Percentiles rank a stretch among this genome's conserved stretches.
Conservation (phyloP, 2,888 invertebrate species). For the Limnephilus lunatus region DNA sequence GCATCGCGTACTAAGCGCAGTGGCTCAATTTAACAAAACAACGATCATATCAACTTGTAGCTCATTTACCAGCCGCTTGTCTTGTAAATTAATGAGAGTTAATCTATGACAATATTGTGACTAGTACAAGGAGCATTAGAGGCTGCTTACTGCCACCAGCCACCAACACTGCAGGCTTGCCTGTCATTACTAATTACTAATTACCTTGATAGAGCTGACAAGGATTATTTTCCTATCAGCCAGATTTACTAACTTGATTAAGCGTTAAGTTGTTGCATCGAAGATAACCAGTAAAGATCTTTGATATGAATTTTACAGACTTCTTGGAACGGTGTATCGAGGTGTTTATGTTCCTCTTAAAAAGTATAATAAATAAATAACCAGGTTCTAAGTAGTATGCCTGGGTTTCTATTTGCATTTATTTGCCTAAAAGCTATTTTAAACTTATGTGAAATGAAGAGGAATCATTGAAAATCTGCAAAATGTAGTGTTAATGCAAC, state of each 20-base stretch:
- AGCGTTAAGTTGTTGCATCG: background rate
- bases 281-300: background rate
- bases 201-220: conserved; percentile 2
- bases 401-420: too few relatives aligned
- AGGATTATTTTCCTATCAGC: background rate
- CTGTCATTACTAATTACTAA: background rate
- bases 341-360: background rate
- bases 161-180: background rate
- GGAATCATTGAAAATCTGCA: too few relatives aligned
- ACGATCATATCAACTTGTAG: conserved; percentile 31
- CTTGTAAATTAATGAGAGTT: conserved; percentile 33
- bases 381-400: background rate
- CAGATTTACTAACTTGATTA: background rate
- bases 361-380: background rate
- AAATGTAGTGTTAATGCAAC: too few relatives aligned
- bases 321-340: background rate
- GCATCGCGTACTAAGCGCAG: conserved; percentile 12
- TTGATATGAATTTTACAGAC: background rate
- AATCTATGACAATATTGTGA: conserved; percentile 42
- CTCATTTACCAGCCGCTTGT: conserved; percentile 31
- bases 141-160: background rate
- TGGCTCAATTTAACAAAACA: conserved; percentile 41
- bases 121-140: conserved; percentile 3
- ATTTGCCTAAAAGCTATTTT: too few relatives aligned
- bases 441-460: too few relatives aligned